A percentile compares a stretch with the other conserved stretches of the same genome.
Evolutionary conservation across 2,797 vertebrate species (phyloP).

Genomic region (Anabacerthia variegaticeps): DNA sequence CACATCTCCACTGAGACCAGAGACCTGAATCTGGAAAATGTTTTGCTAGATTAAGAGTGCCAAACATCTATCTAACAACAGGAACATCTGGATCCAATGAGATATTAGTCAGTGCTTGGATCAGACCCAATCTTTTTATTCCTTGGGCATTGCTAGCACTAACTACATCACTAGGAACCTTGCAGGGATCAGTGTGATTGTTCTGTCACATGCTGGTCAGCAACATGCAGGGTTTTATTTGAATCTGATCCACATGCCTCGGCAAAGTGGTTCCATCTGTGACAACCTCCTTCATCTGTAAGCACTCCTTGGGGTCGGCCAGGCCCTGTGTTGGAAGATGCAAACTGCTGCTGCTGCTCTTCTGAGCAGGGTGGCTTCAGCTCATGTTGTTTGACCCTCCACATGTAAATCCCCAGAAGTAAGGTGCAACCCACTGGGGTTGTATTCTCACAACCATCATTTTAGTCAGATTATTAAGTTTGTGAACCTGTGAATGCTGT

Average conservation of each 20-base stretch:
- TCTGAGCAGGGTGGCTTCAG: not conserved
- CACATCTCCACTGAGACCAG: not conserved
- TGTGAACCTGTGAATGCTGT: not conserved
- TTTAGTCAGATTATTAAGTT: not conserved
- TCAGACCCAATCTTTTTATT: slow-evolving; percentile 22
- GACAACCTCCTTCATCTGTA: not conserved
- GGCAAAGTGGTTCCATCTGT: slow-evolving; percentile 60
- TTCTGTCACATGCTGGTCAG: slow-evolving; percentile 58
- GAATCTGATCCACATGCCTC: slow-evolving; percentile 51
- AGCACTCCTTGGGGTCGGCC: accelerated
- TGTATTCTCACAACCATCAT: not conserved
- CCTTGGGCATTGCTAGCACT: slow-evolving; percentile 33
- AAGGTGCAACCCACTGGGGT: too few relatives aligned
- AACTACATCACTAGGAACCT: slow-evolving; percentile 52
- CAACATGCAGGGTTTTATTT: slow-evolving; percentile 55
- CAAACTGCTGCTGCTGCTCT: not conserved
- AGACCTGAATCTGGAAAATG: not conserved
- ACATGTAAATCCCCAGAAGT: not conserved
- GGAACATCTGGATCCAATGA: slow-evolving; percentile 64
- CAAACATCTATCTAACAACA: slow-evolving; percentile 26
- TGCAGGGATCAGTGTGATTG: slow-evolving; percentile 55
- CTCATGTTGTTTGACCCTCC: not conserved
- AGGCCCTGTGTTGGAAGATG: not conserved
- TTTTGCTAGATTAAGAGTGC: not conserved
- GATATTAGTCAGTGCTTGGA: slow-evolving; percentile 40